These are phyloP conservation scores for Mormyrops boulengeri DNA, from an alignment of 2,797 vertebrate species.

Conservation along the genomic window DNA sequence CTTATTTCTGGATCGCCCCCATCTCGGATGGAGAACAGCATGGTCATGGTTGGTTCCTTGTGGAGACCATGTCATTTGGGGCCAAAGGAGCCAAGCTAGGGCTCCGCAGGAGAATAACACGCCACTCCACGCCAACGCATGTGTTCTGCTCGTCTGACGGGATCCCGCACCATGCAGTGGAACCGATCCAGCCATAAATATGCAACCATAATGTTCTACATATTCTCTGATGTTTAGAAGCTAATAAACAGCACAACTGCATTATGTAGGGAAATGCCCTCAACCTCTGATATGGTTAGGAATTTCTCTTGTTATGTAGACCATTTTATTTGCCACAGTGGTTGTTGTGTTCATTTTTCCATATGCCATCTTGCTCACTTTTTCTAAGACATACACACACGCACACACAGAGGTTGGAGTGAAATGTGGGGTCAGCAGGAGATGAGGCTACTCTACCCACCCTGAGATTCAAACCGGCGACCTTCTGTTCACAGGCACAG, in stretches of 20 bases:
- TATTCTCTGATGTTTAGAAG: not conserved
- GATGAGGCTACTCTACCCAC: not conserved
- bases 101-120: not conserved
- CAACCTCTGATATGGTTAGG: not conserved
- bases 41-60: not conserved
- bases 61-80: not conserved
- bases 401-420: not conserved
- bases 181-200: not conserved
- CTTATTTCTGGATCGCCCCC: not conserved
- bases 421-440: not conserved
- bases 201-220: not conserved
- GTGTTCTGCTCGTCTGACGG: slow-evolving; percentile 18
- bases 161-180: slow-evolving; percentile 31
- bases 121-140: slow-evolving; percentile 25
- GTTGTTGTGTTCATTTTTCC: not conserved
- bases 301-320: not conserved
- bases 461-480: not conserved
- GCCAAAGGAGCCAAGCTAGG: not conserved
- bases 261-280: not conserved
- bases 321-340: not conserved
- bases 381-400: not conserved
- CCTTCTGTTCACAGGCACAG: not conserved
- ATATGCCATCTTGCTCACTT: not conserved
- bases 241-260: not conserved
- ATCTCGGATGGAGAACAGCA: not conserved